These are phyloP conservation scores for Hydrozoanthus tunicans DNA, from an alignment of 64 coral and sea anemone genomes.

Conservation along the genomic window DNA sequence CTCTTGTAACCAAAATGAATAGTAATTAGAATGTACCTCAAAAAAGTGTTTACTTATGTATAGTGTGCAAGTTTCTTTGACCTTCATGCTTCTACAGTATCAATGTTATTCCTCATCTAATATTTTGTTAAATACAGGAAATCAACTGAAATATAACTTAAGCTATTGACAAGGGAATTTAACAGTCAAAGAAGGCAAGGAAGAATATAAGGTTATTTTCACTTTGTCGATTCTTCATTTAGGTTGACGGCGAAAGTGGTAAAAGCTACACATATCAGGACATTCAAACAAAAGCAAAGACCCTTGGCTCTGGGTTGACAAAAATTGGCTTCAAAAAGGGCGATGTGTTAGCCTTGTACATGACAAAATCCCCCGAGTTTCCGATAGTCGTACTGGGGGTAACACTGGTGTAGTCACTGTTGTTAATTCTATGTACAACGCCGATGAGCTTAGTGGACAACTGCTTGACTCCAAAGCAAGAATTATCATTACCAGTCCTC, in stretches of 20 bases:
- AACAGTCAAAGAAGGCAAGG: no score
- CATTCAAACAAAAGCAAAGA: slow-evolving; percentile 51
- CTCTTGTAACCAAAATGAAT: no score
- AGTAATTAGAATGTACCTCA: no score
- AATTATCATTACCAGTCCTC: slow-evolving; percentile 43
- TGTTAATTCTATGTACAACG: slow-evolving; percentile 63
- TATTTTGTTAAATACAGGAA: no score
- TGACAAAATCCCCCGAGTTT: slow-evolving; percentile 60
- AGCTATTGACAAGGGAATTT: no score
- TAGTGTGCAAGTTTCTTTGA: no score
- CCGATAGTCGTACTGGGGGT: slow-evolving; percentile 58
- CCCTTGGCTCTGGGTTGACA: slow-evolving; percentile 55
- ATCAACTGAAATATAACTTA: no score
- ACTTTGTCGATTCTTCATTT: not conserved
- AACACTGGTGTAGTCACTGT: slow-evolving; percentile 68
- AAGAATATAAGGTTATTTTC: no score
- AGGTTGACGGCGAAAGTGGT: slow-evolving; percentile 64
- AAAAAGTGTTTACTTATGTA: no score
- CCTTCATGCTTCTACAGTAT: no score
- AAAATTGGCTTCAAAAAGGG: slow-evolving; percentile 71
- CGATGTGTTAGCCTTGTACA: slow-evolving; percentile 68
- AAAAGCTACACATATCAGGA: slow-evolving; percentile 57
- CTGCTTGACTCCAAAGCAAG: slow-evolving; percentile 62
- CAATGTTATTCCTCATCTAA: no score
- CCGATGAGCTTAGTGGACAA: slow-evolving; percentile 55